Conservation (phyloP, 2,797 vertebrate species). For the Galagoides demidoff region DNA sequence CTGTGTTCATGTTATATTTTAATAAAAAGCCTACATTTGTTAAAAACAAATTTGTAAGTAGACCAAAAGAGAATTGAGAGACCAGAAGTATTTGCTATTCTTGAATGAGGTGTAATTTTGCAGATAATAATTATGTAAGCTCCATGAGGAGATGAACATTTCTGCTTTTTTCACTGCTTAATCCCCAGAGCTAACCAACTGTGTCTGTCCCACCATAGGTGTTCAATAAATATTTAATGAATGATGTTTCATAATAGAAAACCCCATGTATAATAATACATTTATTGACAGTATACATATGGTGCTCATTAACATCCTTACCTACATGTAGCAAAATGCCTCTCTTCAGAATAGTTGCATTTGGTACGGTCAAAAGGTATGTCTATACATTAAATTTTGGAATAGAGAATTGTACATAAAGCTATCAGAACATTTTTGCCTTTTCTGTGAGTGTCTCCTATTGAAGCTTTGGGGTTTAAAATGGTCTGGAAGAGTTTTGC, state of each 20-base stretch:
- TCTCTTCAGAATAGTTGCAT: slow-evolving; percentile 48
- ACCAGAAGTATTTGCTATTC: slow-evolving; percentile 5
- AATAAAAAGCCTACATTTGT: not conserved
- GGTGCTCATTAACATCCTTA: not conserved
- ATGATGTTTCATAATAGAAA: slow-evolving; percentile 46
- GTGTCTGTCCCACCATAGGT: not conserved
- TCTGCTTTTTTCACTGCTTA: not conserved
- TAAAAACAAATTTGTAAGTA: not conserved
- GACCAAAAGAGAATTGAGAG: slow-evolving; percentile 29
- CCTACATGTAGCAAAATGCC: not conserved
- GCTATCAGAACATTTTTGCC: not conserved
- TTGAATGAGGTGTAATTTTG: not conserved
- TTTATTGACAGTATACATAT: not conserved
- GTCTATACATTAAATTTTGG: not conserved
- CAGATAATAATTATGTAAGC: not conserved
- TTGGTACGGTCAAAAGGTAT: not conserved
- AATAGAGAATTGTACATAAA: slow-evolving; percentile 44
- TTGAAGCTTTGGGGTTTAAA: slow-evolving; percentile 11
- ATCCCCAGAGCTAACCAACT: not conserved
- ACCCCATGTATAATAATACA: not conserved
- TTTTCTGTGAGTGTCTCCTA: not conserved
- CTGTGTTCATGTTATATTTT: not conserved
- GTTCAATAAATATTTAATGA: slow-evolving; percentile 18
- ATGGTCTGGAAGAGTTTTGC: slow-evolving; percentile 9
- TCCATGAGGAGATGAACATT: not conserved